Percentiles rank a stretch among this genome's conserved stretches.
phyloP scores from a whole-genome alignment of 2,797 vertebrate species.

The Macropus fuliginosus region DNA sequence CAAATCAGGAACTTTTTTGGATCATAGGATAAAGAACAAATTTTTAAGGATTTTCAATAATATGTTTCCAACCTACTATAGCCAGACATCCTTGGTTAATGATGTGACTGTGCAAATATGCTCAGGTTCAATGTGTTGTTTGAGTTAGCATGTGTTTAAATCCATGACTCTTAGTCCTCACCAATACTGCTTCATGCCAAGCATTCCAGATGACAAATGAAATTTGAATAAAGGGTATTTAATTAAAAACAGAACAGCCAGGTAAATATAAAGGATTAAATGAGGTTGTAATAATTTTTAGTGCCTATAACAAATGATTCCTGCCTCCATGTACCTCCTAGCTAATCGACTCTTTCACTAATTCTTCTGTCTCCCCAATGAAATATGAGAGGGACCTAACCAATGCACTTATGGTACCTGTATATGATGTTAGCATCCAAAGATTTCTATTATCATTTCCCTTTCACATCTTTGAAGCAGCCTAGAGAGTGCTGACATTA shows the following conservation, averaged over 20 bases:
- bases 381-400: background rate
- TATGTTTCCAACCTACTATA: background rate
- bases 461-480: background rate
- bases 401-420: background rate
- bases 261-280: background rate
- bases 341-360: background rate
- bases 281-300: background rate
- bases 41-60: background rate
- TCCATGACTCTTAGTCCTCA: no score
- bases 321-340: background rate
- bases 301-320: background rate
- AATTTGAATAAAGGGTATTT: background rate
- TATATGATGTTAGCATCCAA: background rate
- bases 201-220: background rate
- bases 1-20: background rate
- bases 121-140: background rate
- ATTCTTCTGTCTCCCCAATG: background rate
- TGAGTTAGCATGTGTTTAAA: background rate
- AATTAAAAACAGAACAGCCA: background rate
- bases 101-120: background rate
- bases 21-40: background rate
- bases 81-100: background rate
- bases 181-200: no score
- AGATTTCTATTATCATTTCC: background rate
- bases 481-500: background rate